These are phyloP conservation scores for Shargacucullia verbasci DNA, from an alignment of 2,888 invertebrate genomes.

Conservation along the genomic window DNA sequence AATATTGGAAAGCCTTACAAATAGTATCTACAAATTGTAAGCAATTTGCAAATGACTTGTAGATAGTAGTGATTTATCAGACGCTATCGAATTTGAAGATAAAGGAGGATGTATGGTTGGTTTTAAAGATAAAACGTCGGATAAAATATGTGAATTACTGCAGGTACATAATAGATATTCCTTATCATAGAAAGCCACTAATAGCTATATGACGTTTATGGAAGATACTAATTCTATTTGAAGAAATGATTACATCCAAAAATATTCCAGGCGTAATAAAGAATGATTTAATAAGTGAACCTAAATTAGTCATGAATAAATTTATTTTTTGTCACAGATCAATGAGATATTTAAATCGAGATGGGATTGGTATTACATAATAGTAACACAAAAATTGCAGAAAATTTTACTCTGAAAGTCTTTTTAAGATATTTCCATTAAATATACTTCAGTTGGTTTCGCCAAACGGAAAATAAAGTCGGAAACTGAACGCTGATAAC, in stretches of 20 bases:
- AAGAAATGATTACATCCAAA: slow-evolving; percentile 23
- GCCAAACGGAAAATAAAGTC: background rate
- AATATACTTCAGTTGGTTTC: no score
- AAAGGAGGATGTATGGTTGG: no score
- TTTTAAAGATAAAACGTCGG: background rate
- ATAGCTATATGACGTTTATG: background rate
- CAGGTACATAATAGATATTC: background rate
- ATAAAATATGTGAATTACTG: background rate
- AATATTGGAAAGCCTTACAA: no score
- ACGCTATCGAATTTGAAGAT: no score
- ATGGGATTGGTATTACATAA: no score
- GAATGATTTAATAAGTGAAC: slow-evolving; percentile 34
- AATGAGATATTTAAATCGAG: slow-evolving; percentile 1
- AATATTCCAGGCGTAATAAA: slow-evolving; percentile 18
- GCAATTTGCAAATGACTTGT: background rate
- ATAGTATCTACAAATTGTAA: background rate
- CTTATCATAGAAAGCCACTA: background rate
- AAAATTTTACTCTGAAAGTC: no score
- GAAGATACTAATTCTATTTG: slow-evolving; percentile 19
- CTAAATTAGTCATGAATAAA: slow-evolving; percentile 21
- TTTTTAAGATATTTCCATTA: no score
- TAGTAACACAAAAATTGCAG: no score
- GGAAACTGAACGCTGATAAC: slow-evolving; percentile 4
- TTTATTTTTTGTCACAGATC: slow-evolving; percentile 6
- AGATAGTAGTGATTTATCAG: no score